Conservation (phyloP, 1,140 invertebrate species). For the Lanistes nyassanus region DNA sequence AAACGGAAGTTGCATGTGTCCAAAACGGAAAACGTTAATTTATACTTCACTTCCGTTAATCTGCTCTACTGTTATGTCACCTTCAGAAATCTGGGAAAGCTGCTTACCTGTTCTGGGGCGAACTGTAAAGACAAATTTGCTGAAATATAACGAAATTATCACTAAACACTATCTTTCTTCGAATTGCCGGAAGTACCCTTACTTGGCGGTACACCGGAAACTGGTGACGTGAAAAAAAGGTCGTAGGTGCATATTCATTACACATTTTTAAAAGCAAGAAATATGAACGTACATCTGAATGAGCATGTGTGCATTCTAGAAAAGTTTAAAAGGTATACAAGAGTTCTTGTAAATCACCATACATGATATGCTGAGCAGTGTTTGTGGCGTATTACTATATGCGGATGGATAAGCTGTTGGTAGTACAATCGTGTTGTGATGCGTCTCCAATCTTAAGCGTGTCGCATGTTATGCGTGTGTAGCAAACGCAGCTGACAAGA, state of each 20-base stretch:
- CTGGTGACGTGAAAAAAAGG: slow-evolving; percentile 26
- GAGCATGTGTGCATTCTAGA: neutral
- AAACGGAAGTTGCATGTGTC: slow-evolving; percentile 30
- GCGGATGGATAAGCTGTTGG: neutral
- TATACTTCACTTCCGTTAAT: slow-evolving; percentile 35
- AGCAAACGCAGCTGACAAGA: neutral
- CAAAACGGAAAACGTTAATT: slow-evolving; percentile 32
- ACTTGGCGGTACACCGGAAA: slow-evolving; percentile 22
- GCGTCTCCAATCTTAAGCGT: neutral
- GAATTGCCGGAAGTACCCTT: slow-evolving; percentile 15
- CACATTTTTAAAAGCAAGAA: neutral
- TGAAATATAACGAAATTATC: slow-evolving; percentile 13
- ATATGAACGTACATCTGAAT: neutral
- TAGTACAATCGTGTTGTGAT: neutral
- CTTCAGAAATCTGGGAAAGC: neutral
- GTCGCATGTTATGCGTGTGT: neutral
- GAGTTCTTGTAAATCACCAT: neutral
- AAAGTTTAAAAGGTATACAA: neutral
- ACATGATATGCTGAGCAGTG: neutral
- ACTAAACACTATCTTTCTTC: slow-evolving; percentile 6
- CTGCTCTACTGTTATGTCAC: slow-evolving; percentile 4
- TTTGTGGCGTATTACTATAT: neutral
- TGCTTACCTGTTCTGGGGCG: slow-evolving; percentile 22
- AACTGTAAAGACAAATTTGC: neutral
- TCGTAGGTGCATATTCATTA: neutral